phyloP scores from a whole-genome alignment of 2,113 vertebrate species.

The Platysteira castanea region DNA sequence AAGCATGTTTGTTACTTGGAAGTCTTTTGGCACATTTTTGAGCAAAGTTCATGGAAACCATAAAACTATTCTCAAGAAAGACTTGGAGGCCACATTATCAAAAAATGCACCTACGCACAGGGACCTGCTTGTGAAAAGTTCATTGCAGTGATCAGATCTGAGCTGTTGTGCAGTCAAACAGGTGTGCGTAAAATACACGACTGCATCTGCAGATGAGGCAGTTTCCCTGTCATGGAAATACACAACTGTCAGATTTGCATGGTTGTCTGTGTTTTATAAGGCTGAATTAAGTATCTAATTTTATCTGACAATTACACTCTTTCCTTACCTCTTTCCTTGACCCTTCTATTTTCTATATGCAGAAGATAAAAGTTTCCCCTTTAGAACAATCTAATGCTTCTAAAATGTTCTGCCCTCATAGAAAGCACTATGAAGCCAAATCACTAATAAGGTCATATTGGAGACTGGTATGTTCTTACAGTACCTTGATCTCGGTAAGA shows the following conservation, averaged over 20 bases:
- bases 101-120: slow-evolving; percentile 32
- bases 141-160: not conserved
- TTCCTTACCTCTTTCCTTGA: not conserved
- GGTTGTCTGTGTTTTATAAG: not conserved
- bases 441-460: not conserved
- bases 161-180: slow-evolving; percentile 6
- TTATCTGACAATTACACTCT: not conserved
- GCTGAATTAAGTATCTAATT: not conserved
- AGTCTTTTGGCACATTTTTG: slow-evolving; percentile 74
- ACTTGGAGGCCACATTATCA: slow-evolving; percentile 29
- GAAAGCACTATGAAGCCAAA: not conserved
- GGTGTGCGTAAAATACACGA: not conserved
- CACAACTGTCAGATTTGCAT: not conserved
- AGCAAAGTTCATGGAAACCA: slow-evolving; percentile 69
- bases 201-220: not conserved
- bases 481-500: not conserved
- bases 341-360: not conserved
- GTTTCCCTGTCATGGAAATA: not conserved
- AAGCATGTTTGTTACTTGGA: slow-evolving; percentile 79
- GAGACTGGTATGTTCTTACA: not conserved
- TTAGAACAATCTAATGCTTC: not conserved
- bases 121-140: slow-evolving; percentile 16
- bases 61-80: slow-evolving; percentile 22
- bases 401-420: not conserved
- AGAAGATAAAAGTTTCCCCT: not conserved